phyloP scores from a whole-genome alignment of 2,797 vertebrate genomes.

The Micrastur ruficollis region DNA sequence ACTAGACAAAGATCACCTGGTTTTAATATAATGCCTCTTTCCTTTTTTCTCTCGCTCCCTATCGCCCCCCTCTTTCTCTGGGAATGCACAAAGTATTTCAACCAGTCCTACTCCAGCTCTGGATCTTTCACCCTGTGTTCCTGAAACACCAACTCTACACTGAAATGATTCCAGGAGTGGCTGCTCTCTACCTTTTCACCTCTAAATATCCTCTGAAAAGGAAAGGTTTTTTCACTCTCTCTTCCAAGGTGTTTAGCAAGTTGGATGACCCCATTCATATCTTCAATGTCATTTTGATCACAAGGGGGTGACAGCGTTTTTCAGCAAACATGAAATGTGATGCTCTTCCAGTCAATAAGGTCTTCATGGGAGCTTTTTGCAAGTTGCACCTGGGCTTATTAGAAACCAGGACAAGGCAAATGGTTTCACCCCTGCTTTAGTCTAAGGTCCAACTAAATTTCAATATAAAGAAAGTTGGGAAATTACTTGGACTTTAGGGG shows the following conservation, averaged over 20 bases:
- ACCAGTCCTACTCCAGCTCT: not conserved
- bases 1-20: slow-evolving; percentile 21
- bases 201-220: not conserved
- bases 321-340: slow-evolving; percentile 35
- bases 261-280: not conserved
- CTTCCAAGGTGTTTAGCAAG: slow-evolving; percentile 12
- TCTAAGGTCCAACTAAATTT: not conserved
- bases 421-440: not conserved
- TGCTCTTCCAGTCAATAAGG: not conserved
- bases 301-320: slow-evolving; percentile 21
- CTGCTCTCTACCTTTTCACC: slow-evolving; percentile 21
- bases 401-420: not conserved
- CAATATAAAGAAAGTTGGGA: not conserved
- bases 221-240: slow-evolving; percentile 12
- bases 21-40: slow-evolving; percentile 37
- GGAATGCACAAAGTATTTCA: slow-evolving; percentile 39
- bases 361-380: not conserved
- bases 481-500: not conserved
- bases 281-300: not conserved
- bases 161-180: not conserved
- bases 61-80: not conserved
- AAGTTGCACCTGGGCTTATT: not conserved
- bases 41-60: not conserved
- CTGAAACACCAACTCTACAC: not conserved
- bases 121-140: not conserved